Evolutionary conservation across 2,113 vertebrate genomes (phyloP).

Genomic region (Leiothrix lutea): DNA sequence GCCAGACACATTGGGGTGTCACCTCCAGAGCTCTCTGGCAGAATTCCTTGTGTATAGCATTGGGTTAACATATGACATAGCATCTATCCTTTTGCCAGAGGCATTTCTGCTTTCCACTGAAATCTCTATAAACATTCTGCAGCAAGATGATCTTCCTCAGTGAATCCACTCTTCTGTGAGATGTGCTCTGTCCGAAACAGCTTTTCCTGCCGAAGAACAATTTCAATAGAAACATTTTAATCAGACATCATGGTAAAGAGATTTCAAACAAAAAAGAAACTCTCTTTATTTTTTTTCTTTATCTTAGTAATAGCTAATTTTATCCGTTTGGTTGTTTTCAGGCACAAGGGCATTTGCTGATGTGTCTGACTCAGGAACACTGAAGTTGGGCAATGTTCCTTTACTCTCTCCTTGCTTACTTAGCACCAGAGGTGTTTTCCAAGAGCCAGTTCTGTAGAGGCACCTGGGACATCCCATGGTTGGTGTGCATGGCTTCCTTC

Average conservation of each 20-base stretch:
- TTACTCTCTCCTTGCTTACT: not conserved
- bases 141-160: not conserved
- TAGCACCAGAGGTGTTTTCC: not conserved
- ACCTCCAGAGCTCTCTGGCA: not conserved
- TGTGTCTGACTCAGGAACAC: not conserved
- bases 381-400: fast-evolving
- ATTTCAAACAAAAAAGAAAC: not conserved
- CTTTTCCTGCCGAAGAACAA: not conserved
- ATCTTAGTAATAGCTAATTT: not conserved
- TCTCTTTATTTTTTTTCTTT: not conserved
- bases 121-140: not conserved
- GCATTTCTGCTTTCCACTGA: not conserved
- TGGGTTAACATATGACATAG: not conserved
- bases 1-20: not conserved
- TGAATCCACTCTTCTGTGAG: not conserved
- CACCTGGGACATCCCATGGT: not conserved
- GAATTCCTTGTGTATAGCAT: not conserved
- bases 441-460: not conserved
- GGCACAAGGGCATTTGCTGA: not conserved
- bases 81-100: not conserved
- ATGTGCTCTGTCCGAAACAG: not conserved
- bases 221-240: not conserved
- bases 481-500: not conserved
- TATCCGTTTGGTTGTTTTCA: not conserved
- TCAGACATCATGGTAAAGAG: not conserved